A percentile compares a stretch with the other conserved stretches of the same genome.
phyloP scores from a whole-genome alignment of 2,113 vertebrate genomes.

The Meleagris gallopavo region DNA sequence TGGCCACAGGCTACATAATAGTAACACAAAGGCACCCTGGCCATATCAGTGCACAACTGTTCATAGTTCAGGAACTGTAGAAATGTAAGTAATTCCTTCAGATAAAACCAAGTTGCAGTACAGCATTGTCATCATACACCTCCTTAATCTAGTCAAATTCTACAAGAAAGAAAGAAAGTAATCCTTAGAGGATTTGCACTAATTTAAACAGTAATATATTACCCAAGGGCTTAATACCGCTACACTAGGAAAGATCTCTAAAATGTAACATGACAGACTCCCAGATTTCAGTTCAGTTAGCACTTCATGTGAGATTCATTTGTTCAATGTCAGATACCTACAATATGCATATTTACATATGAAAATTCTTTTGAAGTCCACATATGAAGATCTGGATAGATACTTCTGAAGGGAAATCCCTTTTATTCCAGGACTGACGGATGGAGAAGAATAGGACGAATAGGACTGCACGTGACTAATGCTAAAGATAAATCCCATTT shows the following conservation, averaged over 20 bases:
- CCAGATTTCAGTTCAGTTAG: not conserved
- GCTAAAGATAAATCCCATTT: not conserved
- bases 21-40: not conserved
- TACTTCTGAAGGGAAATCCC: not conserved
- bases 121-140: not conserved
- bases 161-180: not conserved
- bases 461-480: not conserved
- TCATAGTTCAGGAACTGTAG: not conserved
- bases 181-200: conserved; percentile 26
- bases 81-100: not conserved
- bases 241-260: not conserved
- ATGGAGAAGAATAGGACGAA: not conserved
- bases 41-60: not conserved
- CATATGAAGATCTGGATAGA: not conserved
- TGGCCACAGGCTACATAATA: not conserved
- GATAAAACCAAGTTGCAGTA: not conserved
- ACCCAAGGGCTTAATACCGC: not conserved
- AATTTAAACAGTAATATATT: conserved; percentile 43
- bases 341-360: not conserved
- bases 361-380: not conserved
- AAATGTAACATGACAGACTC: not conserved
- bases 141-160: conserved; percentile 41
- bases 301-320: not conserved
- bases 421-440: not conserved
- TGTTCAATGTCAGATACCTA: not conserved